phyloP scores from a whole-genome alignment of 1,140 invertebrate genomes.

The Magallana angulata region DNA sequence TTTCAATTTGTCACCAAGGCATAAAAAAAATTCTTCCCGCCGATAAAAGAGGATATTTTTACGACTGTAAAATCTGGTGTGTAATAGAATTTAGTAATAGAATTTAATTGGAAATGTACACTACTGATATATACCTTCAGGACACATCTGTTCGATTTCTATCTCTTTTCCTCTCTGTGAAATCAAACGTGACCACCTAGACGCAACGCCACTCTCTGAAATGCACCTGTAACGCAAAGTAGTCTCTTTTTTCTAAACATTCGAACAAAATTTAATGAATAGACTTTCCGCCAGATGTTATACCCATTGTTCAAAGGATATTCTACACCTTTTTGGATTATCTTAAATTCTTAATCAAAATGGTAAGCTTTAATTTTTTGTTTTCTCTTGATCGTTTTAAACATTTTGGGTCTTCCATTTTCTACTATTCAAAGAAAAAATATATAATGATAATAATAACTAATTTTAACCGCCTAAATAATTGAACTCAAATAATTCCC shows the following conservation, averaged over 20 bases:
- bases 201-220: background rate
- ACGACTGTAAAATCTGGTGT: background rate
- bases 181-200: slow-evolving; percentile 17
- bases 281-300: too few relatives aligned
- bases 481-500: background rate
- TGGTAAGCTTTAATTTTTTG: background rate
- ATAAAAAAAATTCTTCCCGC: background rate
- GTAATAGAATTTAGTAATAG: slow-evolving; percentile 38
- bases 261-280: too few relatives aligned
- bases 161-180: slow-evolving; percentile 21
- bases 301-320: background rate
- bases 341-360: background rate
- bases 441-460: background rate
- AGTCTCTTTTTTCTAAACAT: background rate
- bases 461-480: background rate
- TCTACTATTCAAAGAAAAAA: background rate
- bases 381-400: too few relatives aligned
- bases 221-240: background rate
- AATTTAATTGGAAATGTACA: slow-evolving; percentile 37
- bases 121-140: background rate
- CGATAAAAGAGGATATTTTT: background rate
- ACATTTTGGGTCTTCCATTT: background rate
- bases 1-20: too few relatives aligned
- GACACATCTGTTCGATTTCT: slow-evolving; percentile 16
- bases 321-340: background rate